Percentiles rank a stretch among this genome's conserved stretches.
Conservation (phyloP, 2,888 invertebrate species). For the Cryptophagus acutangulus region DNA sequence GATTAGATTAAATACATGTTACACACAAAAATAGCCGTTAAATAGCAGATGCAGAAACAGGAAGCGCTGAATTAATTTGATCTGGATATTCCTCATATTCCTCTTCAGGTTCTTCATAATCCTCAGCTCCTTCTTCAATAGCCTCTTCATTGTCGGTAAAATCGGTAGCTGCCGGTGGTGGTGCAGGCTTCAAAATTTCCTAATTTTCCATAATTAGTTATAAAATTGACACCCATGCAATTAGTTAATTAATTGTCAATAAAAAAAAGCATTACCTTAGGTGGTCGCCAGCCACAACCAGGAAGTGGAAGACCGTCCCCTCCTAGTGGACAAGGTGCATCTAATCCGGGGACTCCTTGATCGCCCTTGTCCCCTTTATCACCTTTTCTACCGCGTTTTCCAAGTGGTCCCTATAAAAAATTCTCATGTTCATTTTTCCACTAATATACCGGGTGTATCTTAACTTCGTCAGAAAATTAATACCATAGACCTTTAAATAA, state of each 20-base stretch:
- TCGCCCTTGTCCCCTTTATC: slow-evolving; percentile 91
- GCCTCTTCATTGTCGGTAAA: slow-evolving; percentile 54
- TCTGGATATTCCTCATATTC: slow-evolving; percentile 60
- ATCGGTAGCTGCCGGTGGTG: slow-evolving; percentile 42
- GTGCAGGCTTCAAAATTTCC: slow-evolving; percentile 38
- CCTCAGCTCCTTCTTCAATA: slow-evolving; percentile 51
- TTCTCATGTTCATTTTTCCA: too few relatives aligned
- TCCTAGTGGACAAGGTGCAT: slow-evolving; percentile 97
- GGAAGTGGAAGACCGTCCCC: slow-evolving; percentile 93
- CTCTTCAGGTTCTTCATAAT: slow-evolving; percentile 56
- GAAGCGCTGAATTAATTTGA: slow-evolving; percentile 43
- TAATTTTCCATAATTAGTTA: slow-evolving; percentile 28
- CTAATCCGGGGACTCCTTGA: slow-evolving; percentile 93
- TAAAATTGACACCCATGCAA: slow-evolving; percentile 30
- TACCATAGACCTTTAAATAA: too few relatives aligned
- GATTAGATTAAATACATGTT: slow-evolving; percentile 13
- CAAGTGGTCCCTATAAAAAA: slow-evolving; percentile 68
- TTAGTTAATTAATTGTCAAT: slow-evolving; percentile 16
- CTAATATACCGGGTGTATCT: too few relatives aligned
- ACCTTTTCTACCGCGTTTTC: slow-evolving; percentile 88
- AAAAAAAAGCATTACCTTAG: slow-evolving; percentile 65
- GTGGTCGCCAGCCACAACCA: slow-evolving; percentile 91
- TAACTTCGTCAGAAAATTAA: too few relatives aligned
- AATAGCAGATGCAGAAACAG: slow-evolving; percentile 41
- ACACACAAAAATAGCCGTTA: slow-evolving; percentile 36